Base-by-base conservation (phyloP, 2,888 invertebrate species). In the Scaptomyza cyrtandrae region DNA sequence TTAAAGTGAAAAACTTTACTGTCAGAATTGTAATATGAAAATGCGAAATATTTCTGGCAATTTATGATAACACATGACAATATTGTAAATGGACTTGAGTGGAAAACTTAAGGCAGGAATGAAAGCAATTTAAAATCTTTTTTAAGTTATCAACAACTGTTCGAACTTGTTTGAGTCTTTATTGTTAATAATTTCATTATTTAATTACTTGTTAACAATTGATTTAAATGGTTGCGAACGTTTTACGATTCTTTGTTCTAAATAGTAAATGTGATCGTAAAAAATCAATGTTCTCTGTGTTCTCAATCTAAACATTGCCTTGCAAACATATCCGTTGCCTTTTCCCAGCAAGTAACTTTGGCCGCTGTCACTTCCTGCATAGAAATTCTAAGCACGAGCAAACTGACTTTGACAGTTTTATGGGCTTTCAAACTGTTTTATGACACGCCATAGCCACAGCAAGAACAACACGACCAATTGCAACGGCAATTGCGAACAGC, bases 401-500 rank as follows among this genome's bases (percentile, higher is more conserved):
- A 75, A 78, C 79, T 54, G 79, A 75, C 74, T 80, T 86, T 85
- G 91, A 91, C 91, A 91, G 90, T 91, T 91, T 91, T 91, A 91
- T 91, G 91, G 90, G 89, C 82, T 88, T 86, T 91, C 91, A 91
- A 91, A 90, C 89, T 91, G 91, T 90, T 91, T 91, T 91, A 91
- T 90, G 91, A 90, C 83, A 83, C 88, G 90, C 88, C 78, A 75
- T 60, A 62, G 71, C 78, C 71, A 49, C 48, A 59, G 60, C 29
- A 56, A 33, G 50, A 27, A 57, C 48, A 19, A n/a, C 37, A 50
- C 31, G 14, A 39, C 39, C 39, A 39, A 39, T 39, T 57, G 24
- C 50, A 64, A 46, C 65, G 52, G 9, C 62, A 58, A 55, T 45
- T 46, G n/a, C 58, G 55, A 69, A 71, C 65, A 55, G 27, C 59